phyloP scores from a whole-genome alignment of 1,140 invertebrate species.

The Rhyzopertha dominica region DNA sequence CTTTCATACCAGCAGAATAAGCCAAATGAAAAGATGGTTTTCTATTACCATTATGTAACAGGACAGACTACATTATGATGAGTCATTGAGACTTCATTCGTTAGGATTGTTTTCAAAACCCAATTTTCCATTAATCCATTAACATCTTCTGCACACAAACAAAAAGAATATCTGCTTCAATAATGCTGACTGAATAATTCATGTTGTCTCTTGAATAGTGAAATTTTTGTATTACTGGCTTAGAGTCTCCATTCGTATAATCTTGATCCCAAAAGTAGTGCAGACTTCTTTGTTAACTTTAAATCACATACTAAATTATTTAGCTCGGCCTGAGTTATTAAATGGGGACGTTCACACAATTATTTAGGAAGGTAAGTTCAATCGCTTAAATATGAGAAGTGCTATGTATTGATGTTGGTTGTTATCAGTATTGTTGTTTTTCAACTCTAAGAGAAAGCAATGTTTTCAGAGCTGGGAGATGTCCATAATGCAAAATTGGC shows the following conservation, averaged over 20 bases:
- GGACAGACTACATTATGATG: constrained; percentile 39
- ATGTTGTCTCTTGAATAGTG: neutral
- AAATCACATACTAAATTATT: constrained; percentile 10
- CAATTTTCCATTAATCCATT: constrained; percentile 30
- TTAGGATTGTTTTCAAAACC: constrained; percentile 24
- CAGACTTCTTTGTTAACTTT: neutral
- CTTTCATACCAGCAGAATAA: constrained; percentile 36
- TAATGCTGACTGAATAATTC: neutral
- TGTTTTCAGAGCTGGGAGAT: constrained; percentile 4
- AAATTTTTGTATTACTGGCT: constrained; percentile 16
- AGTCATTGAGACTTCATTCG: constrained; percentile 37
- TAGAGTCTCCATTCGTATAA: no score
- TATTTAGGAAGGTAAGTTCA: no score
- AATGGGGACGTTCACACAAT: no score
- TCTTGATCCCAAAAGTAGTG: constrained; percentile 3
- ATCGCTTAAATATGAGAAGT: no score
- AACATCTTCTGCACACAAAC: constrained; percentile 34
- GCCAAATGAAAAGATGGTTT: constrained; percentile 33
- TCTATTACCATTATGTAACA: constrained; percentile 43
- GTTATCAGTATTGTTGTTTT: neutral
- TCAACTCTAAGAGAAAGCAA: constrained; percentile 2
- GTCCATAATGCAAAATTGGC: neutral
- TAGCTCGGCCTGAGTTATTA: no score
- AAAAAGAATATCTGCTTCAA: neutral
- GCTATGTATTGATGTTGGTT: neutral